These are phyloP conservation scores for Adelosebastes latens DNA, from an alignment of 2,797 vertebrate genomes.

Conservation along the genomic window DNA sequence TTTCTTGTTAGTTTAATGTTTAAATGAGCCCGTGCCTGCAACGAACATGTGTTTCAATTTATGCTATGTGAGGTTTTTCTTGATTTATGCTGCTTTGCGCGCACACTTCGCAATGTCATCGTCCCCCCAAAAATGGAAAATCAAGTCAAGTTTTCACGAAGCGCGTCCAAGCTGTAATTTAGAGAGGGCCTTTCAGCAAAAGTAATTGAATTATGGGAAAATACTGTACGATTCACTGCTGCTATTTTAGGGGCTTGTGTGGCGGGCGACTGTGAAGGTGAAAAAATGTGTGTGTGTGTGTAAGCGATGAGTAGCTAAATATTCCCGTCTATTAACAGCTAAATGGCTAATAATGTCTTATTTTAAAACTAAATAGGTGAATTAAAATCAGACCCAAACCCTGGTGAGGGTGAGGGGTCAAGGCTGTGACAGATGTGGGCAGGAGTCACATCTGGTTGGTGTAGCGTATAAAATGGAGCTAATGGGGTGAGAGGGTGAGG, in stretches of 20 bases:
- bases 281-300: constrained; percentile 4
- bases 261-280: not conserved
- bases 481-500: constrained; percentile 68
- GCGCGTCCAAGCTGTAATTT: constrained; percentile 40
- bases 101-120: constrained; percentile 31
- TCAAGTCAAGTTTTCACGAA: constrained; percentile 27
- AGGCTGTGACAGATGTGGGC: constrained; percentile 57
- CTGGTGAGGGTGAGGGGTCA: constrained; percentile 35
- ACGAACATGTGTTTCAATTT: constrained; percentile 67
- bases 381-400: not conserved
- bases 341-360: not conserved
- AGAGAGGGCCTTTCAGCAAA: constrained; percentile 43
- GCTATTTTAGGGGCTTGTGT: constrained; percentile 21
- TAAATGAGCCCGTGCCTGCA: constrained; percentile 41
- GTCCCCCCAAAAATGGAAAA: constrained; percentile 26
- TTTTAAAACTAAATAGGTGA: constrained; percentile 13
- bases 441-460: constrained; percentile 71
- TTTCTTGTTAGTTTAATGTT: constrained; percentile 56
- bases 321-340: not conserved
- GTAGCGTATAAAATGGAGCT: constrained; percentile 51
- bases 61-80: constrained; percentile 41
- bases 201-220: constrained; percentile 34
- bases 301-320: not conserved
- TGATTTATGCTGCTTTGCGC: constrained; percentile 55
- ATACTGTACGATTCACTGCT: not conserved